phyloP scores from a whole-genome alignment of 2,888 invertebrate species.

The Ochlodes sylvanus region DNA sequence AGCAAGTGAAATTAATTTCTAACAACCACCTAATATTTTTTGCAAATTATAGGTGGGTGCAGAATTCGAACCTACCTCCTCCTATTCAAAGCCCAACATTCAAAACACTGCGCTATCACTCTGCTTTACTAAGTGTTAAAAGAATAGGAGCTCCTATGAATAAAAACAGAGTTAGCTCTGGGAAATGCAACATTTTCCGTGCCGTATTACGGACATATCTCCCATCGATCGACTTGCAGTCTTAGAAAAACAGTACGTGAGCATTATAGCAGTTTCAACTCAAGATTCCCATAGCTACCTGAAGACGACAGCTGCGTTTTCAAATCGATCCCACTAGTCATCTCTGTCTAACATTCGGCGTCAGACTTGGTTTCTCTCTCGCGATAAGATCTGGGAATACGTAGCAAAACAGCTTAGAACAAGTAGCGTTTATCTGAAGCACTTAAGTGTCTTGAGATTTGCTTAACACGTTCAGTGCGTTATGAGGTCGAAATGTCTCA shows the following conservation, averaged over 20 bases:
- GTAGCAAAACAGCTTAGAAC: constrained; percentile 25
- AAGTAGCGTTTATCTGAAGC: constrained; percentile 29
- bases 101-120: too few species aligned
- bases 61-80: too few species aligned
- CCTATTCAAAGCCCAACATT: too few species aligned
- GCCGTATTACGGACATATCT: constrained; percentile 23
- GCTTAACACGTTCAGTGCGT: too few species aligned
- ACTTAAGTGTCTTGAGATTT: constrained; percentile 34
- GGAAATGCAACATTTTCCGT: constrained; percentile 11
- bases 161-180: constrained; percentile 8
- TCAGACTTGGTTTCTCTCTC: constrained; percentile 52
- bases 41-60: too few species aligned
- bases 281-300: constrained; percentile 60
- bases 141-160: constrained; percentile 11
- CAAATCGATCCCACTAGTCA: constrained; percentile 63
- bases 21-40: too few species aligned
- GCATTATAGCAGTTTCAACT: constrained; percentile 56
- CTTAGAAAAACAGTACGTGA: constrained; percentile 45
- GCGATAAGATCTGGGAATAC: constrained; percentile 57
- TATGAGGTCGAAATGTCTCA: too few species aligned
- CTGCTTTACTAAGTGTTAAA: neutral
- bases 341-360: constrained; percentile 53
- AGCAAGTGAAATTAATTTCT: too few species aligned
- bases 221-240: constrained; percentile 15
- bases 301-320: constrained; percentile 72